Base-by-base conservation (phyloP, 2,113 vertebrate genomes). In the Macrotis lagotis region DNA sequence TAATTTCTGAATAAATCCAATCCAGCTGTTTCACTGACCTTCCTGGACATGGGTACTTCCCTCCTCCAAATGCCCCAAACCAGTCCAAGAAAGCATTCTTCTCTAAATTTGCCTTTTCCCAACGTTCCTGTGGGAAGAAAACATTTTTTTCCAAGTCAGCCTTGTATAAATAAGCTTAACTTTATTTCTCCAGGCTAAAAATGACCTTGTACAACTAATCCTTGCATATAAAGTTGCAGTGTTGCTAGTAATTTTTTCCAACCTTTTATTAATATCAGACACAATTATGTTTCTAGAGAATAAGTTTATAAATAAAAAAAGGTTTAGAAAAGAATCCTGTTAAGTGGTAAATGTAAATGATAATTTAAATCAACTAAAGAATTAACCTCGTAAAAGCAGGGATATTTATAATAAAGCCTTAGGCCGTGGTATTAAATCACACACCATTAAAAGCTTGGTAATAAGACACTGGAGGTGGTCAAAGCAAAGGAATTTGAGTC, bases 71-170 rank as follows among this genome's bases (percentile, higher is more conserved):
- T 94, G 98, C 99, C 98, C 99, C 95, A 96, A 99, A 99, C 95
- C 98, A 96, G 96, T 99, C 98, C 99, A 99, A 98, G 98, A 99
- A 99, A 98, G 97, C 97, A 98, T 99, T 98, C 98, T 99, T 99
- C 98, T 99, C 99, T 99, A 99, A 98, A 98, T 99, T 99, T 98
- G 99, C 98, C 96, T 99, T 98, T 98, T 98, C 98, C 99, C 99
- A 99, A 91, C 99, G 99, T 98, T 99, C 99, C 99, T 99, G 98
- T 99, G 99, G 98, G 99, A 99, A 99, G 98, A 99, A 98, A 98
- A 97, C 94, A 98, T 97, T 98, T 98, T 98, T 97, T 92, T 31
- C 97, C 94, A 98, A 97, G 98, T 98, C 97, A 97, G 98, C 26
- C 97, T 98, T 98, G 97, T 94, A 97, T 98, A 98, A 99, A 98